Base-by-base conservation (phyloP, 2,113 vertebrate genomes). In the Toxostoma redivivum region DNA sequence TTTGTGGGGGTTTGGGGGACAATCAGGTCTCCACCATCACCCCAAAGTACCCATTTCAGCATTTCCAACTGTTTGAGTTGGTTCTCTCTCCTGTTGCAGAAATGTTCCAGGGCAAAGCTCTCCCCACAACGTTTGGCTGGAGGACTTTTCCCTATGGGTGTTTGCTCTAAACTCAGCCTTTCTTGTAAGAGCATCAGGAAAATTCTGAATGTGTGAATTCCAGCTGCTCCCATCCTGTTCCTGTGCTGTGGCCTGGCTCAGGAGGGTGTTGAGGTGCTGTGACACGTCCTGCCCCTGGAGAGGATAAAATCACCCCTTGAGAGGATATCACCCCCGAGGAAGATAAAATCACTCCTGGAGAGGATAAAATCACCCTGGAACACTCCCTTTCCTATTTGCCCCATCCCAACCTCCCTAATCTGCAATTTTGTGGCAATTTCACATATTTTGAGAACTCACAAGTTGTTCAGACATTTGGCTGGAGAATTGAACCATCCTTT, bases 251-350 rank as follows among this genome's bases (percentile, higher is more conserved):
- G 16, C 28, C 14, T 1, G 1, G n/a, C 8, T 51, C 25, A 35
- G 61, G 56, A n/a, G 12, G 16, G 9, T 1, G 1, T 4, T 2
- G 19, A 60, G n/a, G 45, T 44, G 65, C 61, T 1, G 0, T 11
- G 38, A 27, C 9, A 27, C 9, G 1, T 76, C 53, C 66, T 5
- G 3, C 13, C 5, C 11, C 38, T 27, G 23, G 25, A 48, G 33
- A 56, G 37, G 50, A 40, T 30, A 64, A 83, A 61, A 58, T 44
- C 44, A 30, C 17, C 21, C 30, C n/a, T 23, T 3, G 12, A 28
- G 53, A 61, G 18, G 25, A n/a, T 18, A 77, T 51, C 54, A 13
- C 19, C 30, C 27, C 22, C 14, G 18, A 8, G 8, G 40, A 33
- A 19, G 42, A 35, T 6, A 30, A 56, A 79, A 19, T 54, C 51